phyloP scores from a whole-genome alignment of 2,797 vertebrate genomes.

The Siniperca scherzeri region DNA sequence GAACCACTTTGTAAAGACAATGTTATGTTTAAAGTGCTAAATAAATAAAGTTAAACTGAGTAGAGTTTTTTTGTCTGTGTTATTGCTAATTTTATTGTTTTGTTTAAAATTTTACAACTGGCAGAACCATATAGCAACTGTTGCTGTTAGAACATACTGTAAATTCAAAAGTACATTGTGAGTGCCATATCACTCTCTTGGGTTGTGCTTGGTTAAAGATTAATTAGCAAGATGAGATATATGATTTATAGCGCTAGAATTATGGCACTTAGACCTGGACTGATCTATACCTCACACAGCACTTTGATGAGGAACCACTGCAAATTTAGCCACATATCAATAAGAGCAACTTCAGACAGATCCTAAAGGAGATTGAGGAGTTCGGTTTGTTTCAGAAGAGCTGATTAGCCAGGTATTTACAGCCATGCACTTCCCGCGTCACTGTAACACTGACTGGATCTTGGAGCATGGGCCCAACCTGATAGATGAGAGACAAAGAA shows the following conservation, averaged over 20 bases:
- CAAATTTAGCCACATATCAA: not conserved
- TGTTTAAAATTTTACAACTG: too few species aligned
- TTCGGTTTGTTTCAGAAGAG: slow-evolving; percentile 89
- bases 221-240: not conserved
- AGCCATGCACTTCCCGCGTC: slow-evolving; percentile 76
- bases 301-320: not conserved
- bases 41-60: too few species aligned
- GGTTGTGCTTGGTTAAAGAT: not conserved
- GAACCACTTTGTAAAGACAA: too few species aligned
- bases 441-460: slow-evolving; percentile 92
- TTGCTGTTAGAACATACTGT: too few species aligned
- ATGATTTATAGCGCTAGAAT: too few species aligned
- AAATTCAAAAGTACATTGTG: too few species aligned
- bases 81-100: too few species aligned
- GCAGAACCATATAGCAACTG: too few species aligned
- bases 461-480: slow-evolving; percentile 79
- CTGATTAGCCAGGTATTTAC: slow-evolving; percentile 79
- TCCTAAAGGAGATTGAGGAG: slow-evolving; percentile 84
- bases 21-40: too few species aligned
- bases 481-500: slow-evolving; percentile 81
- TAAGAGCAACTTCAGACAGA: slow-evolving; percentile 84
- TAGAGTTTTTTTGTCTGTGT: too few species aligned
- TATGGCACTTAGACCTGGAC: too few species aligned
- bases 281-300: not conserved
- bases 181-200: too few species aligned